Percentiles rank a stretch among this genome's conserved stretches.
These are phyloP conservation scores for Idaea biselata DNA, from an alignment of 2,888 invertebrate species.

Conservation along the genomic window DNA sequence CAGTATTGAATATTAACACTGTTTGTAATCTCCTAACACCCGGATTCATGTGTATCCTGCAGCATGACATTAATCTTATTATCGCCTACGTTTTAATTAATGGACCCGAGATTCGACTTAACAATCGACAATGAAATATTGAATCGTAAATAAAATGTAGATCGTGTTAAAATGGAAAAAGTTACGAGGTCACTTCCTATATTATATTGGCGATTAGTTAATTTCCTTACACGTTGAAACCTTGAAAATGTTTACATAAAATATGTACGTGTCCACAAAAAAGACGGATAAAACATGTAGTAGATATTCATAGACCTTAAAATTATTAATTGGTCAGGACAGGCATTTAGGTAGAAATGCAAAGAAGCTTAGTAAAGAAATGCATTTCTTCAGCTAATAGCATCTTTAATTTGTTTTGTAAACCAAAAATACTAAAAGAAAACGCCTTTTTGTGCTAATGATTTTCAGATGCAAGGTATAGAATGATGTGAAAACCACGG, in stretches of 20 bases:
- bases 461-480: too few relatives aligned
- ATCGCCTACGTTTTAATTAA: slow-evolving; percentile 20
- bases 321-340: too few relatives aligned
- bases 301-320: too few relatives aligned
- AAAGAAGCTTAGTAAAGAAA: too few relatives aligned
- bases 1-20: neutral
- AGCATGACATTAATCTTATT: slow-evolving; percentile 22
- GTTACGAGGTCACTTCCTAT: neutral
- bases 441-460: too few relatives aligned
- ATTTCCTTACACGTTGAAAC: neutral
- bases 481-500: too few relatives aligned
- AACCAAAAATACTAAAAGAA: too few relatives aligned
- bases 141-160: neutral
- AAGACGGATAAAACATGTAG: neutral
- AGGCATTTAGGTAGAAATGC: too few relatives aligned
- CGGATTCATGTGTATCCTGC: slow-evolving; percentile 5
- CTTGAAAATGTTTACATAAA: slow-evolving; percentile 12
- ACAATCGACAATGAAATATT: slow-evolving; percentile 1
- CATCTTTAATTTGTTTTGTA: too few relatives aligned
- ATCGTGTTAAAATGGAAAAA: neutral
- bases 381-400: too few relatives aligned
- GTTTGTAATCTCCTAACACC: neutral
- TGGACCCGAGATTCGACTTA: slow-evolving; percentile 10
- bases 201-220: slow-evolving; percentile 1
- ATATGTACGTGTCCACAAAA: slow-evolving; percentile 9